Evolutionary conservation across 2,888 invertebrate genomes (phyloP), one percentile per base, ranked within the genome.

Genomic region (Leptothorax acervorum): DNA sequence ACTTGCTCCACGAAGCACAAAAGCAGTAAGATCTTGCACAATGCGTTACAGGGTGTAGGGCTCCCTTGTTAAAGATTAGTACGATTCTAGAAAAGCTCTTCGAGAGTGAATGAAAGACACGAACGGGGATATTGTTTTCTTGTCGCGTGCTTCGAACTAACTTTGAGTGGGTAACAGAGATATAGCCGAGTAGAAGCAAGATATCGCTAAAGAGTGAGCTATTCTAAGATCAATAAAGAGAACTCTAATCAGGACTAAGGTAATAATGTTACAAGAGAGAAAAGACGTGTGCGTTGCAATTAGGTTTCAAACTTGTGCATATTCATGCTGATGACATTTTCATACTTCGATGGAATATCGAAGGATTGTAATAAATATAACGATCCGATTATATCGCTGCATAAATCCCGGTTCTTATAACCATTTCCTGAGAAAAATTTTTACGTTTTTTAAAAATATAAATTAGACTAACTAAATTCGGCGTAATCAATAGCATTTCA

Each of bases 391-490:
- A 51, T 2, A 42, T 55, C n/a, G 28, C n/a, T 8, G n/a, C n/a
- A 35, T 23, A 55, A 68, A 55, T 23, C 6, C 68, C 31, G 45
- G 5, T n/a, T 31, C 15, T 18, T 55, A 31, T 45, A 31, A 45
- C 9, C 15, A 23, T 48, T 9, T 28, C 23, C 12, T 39, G 31
- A 68, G 55, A 5, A 42, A 68, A 35, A 18, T 65, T 15, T 31
- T 55, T 31, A 78, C n/a, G 78, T 83, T 73, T 23, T 23, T 23
- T 23, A 23, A 23, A 23, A 85, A 89, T 91, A 87, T 86, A 89
- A 91, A 91, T 91, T 92, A 90, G 87, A 91, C 85, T 85, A 83
- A 85, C 84, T 63, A 85, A 82, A 84, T 85, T 87, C 85, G 83
- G 88, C 89, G 88, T 92, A 90, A 92, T 92, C 87, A 88, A 85